Evolutionary conservation across 2,113 vertebrate species (phyloP), one percentile per base, ranked within the genome.

Genomic region (Gyps fulvus): DNA sequence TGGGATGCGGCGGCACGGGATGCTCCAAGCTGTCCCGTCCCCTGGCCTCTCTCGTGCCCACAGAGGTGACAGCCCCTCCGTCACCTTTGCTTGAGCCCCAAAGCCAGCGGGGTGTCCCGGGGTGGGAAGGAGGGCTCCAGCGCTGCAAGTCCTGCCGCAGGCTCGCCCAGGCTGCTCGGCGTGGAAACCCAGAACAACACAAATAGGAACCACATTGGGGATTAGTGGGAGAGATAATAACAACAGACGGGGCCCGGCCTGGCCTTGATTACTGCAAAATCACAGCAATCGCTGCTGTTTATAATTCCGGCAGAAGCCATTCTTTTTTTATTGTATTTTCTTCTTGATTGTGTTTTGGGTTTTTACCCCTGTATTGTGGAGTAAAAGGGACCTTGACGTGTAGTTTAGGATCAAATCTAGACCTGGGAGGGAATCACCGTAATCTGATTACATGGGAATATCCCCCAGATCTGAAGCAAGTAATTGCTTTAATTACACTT

Each of bases 171-270:
- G 78, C 89, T 83, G 69, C 65, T 95, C 43, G 0, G 5, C 4
- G 19, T 72, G 81, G 90, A 96, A 94, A 79, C 55, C 23, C 88
- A 83, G 82, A 96, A 31, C 65, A 73, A 43, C 69, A 36, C 87
- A 98, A 97, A 98, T 96, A 25, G 62, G 83, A 98, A 98, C 93
- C 97, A 98, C 95, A 97, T 96, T 96, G 94, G 76, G 83, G 89
- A 89, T 94, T 95, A 97, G 91, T 62, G 85, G 81, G 77, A 90
- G 93, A 95, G 95, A 97, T 96, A 97, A 97, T 91, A 65, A 52
- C 94, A 95, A 55, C 87, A 90, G 97, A 97, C 92, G 2, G 93
- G 79, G 14, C 71, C 16, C 2, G 2, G 87, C 84, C 95, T 97
- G 97, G 96, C 95, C 97, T 95, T 98, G 92, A 97, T 98, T 98